These are phyloP conservation scores for Hyperoodon ampullatus DNA, from an alignment of 2,113 vertebrate genomes.

Conservation along the genomic window DNA sequence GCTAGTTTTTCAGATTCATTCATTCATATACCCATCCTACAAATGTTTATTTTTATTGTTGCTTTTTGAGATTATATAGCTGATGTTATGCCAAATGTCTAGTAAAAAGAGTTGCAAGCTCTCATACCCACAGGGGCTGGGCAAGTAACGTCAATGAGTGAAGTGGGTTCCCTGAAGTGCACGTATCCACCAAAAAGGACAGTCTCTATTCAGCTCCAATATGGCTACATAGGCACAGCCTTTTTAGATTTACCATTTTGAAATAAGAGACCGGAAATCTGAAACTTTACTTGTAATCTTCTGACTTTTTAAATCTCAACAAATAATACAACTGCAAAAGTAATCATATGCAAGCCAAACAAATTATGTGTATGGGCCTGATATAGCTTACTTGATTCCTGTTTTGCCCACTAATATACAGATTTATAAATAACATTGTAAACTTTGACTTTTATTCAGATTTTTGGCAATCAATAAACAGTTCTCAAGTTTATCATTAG, in stretches of 20 bases:
- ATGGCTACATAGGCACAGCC: not conserved
- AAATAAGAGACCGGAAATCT: not conserved
- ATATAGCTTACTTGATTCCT: not conserved
- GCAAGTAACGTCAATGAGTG: not conserved
- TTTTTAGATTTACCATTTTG: not conserved
- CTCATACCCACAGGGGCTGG: not conserved
- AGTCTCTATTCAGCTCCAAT: not conserved
- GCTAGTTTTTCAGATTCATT: not conserved
- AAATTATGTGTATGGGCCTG: not conserved
- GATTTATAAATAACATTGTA: not conserved
- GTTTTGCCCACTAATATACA: not conserved
- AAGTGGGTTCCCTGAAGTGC: not conserved
- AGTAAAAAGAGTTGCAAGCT: not conserved
- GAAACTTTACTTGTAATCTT: not conserved
- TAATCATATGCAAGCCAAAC: not conserved
- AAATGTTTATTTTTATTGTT: not conserved
- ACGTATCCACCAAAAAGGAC: fast-evolving
- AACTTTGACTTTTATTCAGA: not conserved
- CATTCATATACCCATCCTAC: not conserved
- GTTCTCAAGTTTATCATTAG: not conserved
- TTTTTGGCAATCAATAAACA: not conserved
- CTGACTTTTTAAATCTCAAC: not conserved
- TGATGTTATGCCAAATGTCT: not conserved
- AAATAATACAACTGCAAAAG: not conserved
- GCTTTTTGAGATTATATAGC: not conserved